These are phyloP conservation scores for Megalops atlanticus DNA, from an alignment of 2,113 vertebrate genomes.

Conservation along the genomic window DNA sequence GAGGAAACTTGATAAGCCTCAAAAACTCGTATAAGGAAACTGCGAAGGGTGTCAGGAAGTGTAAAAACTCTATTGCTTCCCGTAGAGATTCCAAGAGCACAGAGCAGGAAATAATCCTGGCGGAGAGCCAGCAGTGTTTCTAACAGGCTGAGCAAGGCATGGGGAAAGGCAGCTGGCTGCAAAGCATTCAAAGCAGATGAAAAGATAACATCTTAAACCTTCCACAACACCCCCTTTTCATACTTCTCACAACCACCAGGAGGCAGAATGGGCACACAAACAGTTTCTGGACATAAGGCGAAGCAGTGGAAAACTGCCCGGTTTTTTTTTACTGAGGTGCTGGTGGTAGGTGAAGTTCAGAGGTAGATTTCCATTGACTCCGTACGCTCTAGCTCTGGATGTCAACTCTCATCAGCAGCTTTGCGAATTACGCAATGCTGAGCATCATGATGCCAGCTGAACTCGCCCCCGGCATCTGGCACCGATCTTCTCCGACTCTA, in stretches of 20 bases:
- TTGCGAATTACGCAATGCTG: not conserved
- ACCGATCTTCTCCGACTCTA: not conserved
- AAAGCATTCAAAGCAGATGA: not conserved
- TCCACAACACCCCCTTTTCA: not conserved
- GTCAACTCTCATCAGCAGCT: not conserved
- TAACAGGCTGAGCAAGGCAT: not conserved
- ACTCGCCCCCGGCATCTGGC: not conserved
- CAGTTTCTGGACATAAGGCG: not conserved
- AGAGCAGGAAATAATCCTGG: conserved; percentile 18
- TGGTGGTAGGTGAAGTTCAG: not conserved
- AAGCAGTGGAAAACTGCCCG: not conserved
- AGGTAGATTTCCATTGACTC: not conserved
- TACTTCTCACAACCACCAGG: not conserved
- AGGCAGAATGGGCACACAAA: not conserved
- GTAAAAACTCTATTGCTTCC: conserved; percentile 26
- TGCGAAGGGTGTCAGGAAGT: conserved; percentile 15
- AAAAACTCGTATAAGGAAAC: conserved; percentile 6
- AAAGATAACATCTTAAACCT: not conserved
- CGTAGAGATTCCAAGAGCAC: not conserved
- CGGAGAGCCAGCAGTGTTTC: not conserved
- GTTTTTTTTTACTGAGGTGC: not conserved
- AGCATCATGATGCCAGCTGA: not conserved
- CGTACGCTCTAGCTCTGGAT: not conserved
- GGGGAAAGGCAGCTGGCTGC: not conserved
- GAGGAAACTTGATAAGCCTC: not conserved